A percentile compares a stretch with the other conserved stretches of the same genome.
Conservation (phyloP, 2,888 invertebrate genomes). For the Sepiola atlantica region DNA sequence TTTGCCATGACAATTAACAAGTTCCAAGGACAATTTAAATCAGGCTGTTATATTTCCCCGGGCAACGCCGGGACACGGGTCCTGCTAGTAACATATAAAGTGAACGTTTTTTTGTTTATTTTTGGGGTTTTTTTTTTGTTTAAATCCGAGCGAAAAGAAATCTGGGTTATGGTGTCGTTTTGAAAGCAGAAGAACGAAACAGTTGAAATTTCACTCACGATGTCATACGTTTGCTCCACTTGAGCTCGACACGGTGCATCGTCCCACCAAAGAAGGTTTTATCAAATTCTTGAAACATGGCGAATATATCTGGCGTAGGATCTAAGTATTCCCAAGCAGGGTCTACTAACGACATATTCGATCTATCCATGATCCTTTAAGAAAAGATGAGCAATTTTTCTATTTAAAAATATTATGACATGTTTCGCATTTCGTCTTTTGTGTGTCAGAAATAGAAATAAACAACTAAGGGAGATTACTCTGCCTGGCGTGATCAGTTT, state of each 20-base stretch:
- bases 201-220: conserved; percentile 76
- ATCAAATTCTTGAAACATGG: conserved; percentile 90
- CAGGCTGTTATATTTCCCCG: no score
- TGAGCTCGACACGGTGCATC: conserved; percentile 85
- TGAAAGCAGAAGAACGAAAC: no score
- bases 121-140: no score
- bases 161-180: no score
- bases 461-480: not conserved
- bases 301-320: conserved; percentile 92
- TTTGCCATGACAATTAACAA: no score
- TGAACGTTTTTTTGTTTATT: no score
- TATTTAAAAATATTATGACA: not conserved
- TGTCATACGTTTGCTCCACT: conserved; percentile 97
- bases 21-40: no score
- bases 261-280: conserved; percentile 87
- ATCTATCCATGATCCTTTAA: conserved; percentile 32
- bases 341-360: conserved; percentile 78
- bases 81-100: no score
- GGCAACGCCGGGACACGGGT: no score
- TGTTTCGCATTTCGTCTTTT: not conserved
- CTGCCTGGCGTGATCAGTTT: not conserved
- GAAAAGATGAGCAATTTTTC: not conserved
- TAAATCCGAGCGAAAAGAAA: no score
- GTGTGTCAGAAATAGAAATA: not conserved
- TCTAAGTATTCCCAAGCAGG: conserved; percentile 90